Evolutionary conservation across 2,113 vertebrate genomes (phyloP).

Genomic region (Halcyon malimbica): DNA sequence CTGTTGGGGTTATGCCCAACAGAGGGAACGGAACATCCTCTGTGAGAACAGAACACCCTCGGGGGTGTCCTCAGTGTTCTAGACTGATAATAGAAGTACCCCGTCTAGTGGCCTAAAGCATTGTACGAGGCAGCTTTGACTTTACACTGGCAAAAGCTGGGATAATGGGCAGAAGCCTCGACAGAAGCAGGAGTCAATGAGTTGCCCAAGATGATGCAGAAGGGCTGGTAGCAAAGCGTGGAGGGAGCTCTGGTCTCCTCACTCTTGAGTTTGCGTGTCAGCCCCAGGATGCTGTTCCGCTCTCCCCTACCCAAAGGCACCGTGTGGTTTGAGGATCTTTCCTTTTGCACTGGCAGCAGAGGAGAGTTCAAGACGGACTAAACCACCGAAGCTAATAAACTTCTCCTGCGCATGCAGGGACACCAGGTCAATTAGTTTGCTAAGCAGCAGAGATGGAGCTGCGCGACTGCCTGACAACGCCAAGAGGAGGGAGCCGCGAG

Average conservation of each 20-base stretch:
- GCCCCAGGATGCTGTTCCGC: not conserved
- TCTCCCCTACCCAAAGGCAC: not conserved
- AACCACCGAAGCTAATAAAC: conserved; percentile 28
- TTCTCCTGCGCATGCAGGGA: not conserved
- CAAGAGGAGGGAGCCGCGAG: not conserved
- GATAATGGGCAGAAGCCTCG: not conserved
- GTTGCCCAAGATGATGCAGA: not conserved
- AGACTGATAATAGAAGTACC: not conserved
- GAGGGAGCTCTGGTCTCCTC: not conserved
- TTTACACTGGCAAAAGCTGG: not conserved
- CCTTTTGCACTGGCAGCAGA: conserved; percentile 2
- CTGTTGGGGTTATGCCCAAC: not conserved
- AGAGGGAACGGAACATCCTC: not conserved
- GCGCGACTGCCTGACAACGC: not conserved
- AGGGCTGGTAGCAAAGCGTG: not conserved
- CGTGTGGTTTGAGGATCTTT: not conserved
- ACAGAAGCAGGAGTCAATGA: not conserved
- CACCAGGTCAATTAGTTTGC: conserved; percentile 11
- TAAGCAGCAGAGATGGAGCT: not conserved
- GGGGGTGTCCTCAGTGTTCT: not conserved
- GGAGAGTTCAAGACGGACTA: not conserved
- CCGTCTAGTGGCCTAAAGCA: not conserved
- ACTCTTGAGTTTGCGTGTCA: accelerated
- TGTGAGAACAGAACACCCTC: not conserved
- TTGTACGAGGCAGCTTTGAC: not conserved